phyloP scores from a whole-genome alignment of 2,113 vertebrate species.

The Spermophilus dauricus region DNA sequence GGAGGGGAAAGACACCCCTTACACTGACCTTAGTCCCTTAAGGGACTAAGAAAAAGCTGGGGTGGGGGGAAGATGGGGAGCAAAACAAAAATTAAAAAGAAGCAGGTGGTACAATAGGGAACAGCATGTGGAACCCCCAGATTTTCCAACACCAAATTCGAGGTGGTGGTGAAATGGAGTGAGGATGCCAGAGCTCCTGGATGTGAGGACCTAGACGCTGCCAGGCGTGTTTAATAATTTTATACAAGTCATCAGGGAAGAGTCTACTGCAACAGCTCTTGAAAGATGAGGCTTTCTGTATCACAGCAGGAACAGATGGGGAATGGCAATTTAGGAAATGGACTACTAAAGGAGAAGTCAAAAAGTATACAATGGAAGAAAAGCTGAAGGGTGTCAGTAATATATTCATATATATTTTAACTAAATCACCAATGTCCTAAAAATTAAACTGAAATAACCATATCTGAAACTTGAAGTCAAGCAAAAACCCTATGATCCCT shows the following conservation, averaged over 20 bases:
- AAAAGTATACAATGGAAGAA: not conserved
- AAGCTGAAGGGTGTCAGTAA: not conserved
- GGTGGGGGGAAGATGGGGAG: not conserved
- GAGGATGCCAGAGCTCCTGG: not conserved
- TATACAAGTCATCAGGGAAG: not conserved
- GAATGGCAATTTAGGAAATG: not conserved
- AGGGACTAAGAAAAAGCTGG: not conserved
- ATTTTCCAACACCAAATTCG: not conserved
- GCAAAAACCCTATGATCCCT: not conserved
- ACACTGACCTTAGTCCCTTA: not conserved
- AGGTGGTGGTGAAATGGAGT: not conserved
- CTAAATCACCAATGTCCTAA: not conserved
- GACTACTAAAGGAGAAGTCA: not conserved
- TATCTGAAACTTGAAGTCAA: not conserved
- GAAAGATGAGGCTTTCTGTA: not conserved
- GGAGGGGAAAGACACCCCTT: not conserved
- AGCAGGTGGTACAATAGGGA: not conserved
- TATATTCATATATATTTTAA: not conserved
- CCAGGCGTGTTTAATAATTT: not conserved
- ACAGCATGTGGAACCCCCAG: not conserved
- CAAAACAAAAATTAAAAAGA: not conserved
- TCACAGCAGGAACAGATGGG: not conserved
- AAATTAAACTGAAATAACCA: not conserved
- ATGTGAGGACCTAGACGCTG: not conserved
- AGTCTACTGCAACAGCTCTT: not conserved